Percentiles rank a stretch among this genome's conserved stretches.
Conservation (phyloP, 2,113 vertebrate species). For the Melozone crissalis region DNA sequence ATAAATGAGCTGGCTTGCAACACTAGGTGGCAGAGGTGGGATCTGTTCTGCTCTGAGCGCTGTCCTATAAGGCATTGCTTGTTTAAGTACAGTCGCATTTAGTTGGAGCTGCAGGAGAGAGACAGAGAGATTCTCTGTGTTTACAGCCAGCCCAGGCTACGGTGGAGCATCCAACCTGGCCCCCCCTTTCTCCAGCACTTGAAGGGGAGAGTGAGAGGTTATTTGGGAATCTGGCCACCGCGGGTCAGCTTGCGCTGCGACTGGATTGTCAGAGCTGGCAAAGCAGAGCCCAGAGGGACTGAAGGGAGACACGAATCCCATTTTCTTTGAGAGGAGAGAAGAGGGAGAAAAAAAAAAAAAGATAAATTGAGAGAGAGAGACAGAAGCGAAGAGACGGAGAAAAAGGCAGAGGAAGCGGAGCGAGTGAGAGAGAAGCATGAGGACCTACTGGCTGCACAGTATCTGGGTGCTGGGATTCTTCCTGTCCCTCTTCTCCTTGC, state of each 20-base stretch:
- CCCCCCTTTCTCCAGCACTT: constrained; percentile 49
- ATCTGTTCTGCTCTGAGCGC: constrained; percentile 70
- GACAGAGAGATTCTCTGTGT: constrained; percentile 72
- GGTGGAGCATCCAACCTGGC: constrained; percentile 53
- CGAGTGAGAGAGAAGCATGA: constrained; percentile 74
- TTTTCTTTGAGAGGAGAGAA: constrained; percentile 26
- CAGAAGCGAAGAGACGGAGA: constrained; percentile 41
- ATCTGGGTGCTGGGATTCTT: constrained; percentile 85
- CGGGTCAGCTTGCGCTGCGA: constrained; percentile 55
- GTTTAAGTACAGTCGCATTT: constrained; percentile 86
- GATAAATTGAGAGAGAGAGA: neutral
- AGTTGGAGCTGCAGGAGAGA: constrained; percentile 85
- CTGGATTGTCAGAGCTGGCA: constrained; percentile 63
- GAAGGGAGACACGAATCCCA: constrained; percentile 44
- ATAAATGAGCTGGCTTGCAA: constrained; percentile 48
- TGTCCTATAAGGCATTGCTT: constrained; percentile 84
- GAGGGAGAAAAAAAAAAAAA: neutral
- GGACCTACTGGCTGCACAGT: constrained; percentile 85
- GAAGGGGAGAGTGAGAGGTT: constrained; percentile 43
- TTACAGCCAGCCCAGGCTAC: constrained; percentile 60
- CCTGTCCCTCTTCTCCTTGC: constrained; percentile 82
- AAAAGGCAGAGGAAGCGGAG: constrained; percentile 59
- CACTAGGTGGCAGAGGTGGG: constrained; percentile 83
- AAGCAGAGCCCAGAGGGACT: constrained; percentile 63
- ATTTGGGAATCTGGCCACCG: constrained; percentile 52